Base-by-base conservation (phyloP, 1,140 invertebrate species). In the Megathymus violae region DNA sequence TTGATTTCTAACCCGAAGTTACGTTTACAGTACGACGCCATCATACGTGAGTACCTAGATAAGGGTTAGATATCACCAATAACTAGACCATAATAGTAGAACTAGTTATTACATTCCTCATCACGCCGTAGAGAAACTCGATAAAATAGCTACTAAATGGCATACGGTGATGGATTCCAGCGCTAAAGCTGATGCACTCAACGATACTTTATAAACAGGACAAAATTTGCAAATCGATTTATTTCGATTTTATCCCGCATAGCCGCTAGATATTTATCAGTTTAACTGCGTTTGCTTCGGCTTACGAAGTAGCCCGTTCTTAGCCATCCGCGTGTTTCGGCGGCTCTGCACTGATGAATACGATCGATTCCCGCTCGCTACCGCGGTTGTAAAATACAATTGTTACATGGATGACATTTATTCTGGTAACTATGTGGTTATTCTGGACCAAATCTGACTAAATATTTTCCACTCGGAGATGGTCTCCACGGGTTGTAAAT, bases 191-290 rank as follows among this genome's bases (percentile, higher is more conserved):
- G 43, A 19, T 17, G 11, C 43, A 1, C 43, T 46, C 4, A 46
- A 46, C 22, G 17, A 46, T 25, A 46, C 19, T 5, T 22, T 46
- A 4, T 19, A 46, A n/a, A 46, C 43, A 5, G 43, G 43, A 14
- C 43, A 46, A 19, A 46, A 46, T 46, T 46, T 46, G 17, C 43
- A 46, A 46, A 46, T 19, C 19, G 43, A 46, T 46, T 46, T 46
- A 5, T 22, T 3, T 22, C 19, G 19, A 22, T 22, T 22, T 5
- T 2, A 22, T 5, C 19, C 19, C 19, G 19, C 19, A 22, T 5
- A 22, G 5, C 19, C 19, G 19, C 17, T 43, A 43, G 16, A 17
- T 46, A 19, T 19, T 6, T 46, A 46, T 46, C 43, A 46, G n/a
- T 46, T 46, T 46, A 46, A 46, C 7, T 16, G 43, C 14, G 43